Percentiles rank a stretch among this genome's conserved stretches.
phyloP scores from a whole-genome alignment of 2,888 invertebrate species.

The Nomada ruficornis region DNA sequence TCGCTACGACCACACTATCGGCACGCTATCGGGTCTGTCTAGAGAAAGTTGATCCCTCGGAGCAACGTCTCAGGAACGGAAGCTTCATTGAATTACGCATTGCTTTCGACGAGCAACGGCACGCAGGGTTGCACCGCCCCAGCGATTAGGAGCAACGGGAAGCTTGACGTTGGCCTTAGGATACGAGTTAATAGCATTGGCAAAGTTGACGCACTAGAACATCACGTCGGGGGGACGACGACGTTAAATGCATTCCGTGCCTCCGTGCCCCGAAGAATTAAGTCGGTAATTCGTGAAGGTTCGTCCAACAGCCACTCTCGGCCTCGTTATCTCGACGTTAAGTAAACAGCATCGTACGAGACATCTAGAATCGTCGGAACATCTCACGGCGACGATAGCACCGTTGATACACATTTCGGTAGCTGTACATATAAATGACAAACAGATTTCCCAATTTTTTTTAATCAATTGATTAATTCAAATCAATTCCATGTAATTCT shows the following conservation, averaged over 20 bases:
- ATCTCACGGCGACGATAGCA: slow-evolving; percentile 26
- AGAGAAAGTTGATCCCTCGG: not conserved
- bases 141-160: slow-evolving; percentile 28
- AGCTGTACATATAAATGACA: too few species aligned
- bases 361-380: not conserved
- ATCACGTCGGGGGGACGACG: slow-evolving; percentile 18
- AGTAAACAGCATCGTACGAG: slow-evolving; percentile 55
- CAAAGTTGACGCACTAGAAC: slow-evolving; percentile 47
- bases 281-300: slow-evolving; percentile 68
- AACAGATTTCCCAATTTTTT: too few species aligned
- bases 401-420: slow-evolving; percentile 4
- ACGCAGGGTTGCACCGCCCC: slow-evolving; percentile 19
- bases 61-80: slow-evolving; percentile 5
- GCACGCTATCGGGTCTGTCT: too few species aligned
- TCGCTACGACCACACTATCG: too few species aligned
- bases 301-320: slow-evolving; percentile 65
- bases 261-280: slow-evolving; percentile 68
- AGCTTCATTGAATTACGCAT: slow-evolving; percentile 47
- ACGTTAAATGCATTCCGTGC: slow-evolving; percentile 64
- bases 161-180: slow-evolving; percentile 59
- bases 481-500: too few species aligned
- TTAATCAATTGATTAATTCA: too few species aligned
- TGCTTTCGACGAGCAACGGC: slow-evolving; percentile 40
- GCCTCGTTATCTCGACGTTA: slow-evolving; percentile 63
- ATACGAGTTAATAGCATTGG: slow-evolving; percentile 66